phyloP scores from a whole-genome alignment of 1,140 invertebrate genomes.

The Spodoptera frugiperda region DNA sequence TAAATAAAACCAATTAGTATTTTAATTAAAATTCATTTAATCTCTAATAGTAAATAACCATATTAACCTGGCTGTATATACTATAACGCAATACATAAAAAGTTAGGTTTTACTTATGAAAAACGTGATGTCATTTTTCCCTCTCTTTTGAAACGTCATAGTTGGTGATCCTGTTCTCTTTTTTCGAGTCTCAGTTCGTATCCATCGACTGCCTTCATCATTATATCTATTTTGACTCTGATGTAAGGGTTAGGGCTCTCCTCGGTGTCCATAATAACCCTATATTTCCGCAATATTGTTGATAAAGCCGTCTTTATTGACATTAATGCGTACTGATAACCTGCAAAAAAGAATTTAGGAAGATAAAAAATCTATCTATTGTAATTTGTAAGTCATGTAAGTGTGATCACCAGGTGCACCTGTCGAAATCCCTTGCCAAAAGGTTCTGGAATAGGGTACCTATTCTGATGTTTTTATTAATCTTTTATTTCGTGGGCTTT shows the following conservation, averaged over 20 bases:
- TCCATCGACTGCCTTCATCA: slow-evolving; percentile 72
- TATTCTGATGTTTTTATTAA: too few relatives aligned
- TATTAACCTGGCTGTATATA: slow-evolving; percentile 5
- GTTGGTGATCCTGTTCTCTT: slow-evolving; percentile 31
- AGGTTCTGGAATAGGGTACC: too few relatives aligned
- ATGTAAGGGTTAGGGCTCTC: slow-evolving; percentile 59
- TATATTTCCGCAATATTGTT: slow-evolving; percentile 70
- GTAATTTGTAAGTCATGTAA: too few relatives aligned
- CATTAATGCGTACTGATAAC: slow-evolving; percentile 81
- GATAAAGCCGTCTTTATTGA: slow-evolving; percentile 78
- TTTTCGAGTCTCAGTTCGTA: slow-evolving; percentile 64
- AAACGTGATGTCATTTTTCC: neutral
- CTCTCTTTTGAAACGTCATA: slow-evolving; percentile 1
- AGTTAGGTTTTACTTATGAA: neutral
- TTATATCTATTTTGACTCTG: slow-evolving; percentile 68
- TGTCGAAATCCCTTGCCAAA: too few relatives aligned
- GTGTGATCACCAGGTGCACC: too few relatives aligned
- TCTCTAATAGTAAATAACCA: neutral
- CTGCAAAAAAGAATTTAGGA: slow-evolving; percentile 59
- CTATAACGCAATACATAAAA: neutral
- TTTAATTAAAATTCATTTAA: neutral
- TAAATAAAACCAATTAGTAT: slow-evolving; percentile 3
- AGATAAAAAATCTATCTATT: neutral
- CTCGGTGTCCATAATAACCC: slow-evolving; percentile 61
- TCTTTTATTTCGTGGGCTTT: too few relatives aligned